phyloP scores from a whole-genome alignment of 2,888 invertebrate genomes.

The Beris chalybata region DNA sequence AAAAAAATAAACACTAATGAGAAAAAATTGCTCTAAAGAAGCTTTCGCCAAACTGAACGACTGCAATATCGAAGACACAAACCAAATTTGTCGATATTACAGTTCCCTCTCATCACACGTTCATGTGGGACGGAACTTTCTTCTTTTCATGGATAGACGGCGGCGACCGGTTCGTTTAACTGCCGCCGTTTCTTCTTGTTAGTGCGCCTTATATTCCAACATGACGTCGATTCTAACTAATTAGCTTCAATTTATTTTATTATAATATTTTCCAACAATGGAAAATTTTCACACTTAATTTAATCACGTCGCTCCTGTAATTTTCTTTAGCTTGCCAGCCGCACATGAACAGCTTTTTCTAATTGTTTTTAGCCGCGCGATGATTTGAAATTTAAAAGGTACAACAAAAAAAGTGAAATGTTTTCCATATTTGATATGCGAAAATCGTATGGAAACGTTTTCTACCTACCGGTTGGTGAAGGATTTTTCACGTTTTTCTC shows the following conservation, averaged over 20 bases:
- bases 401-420: too few relatives aligned
- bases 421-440: too few relatives aligned
- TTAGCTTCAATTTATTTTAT: not conserved
- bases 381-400: too few relatives aligned
- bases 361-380: not conserved
- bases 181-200: too few relatives aligned
- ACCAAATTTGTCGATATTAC: conserved; percentile 13
- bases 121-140: too few relatives aligned
- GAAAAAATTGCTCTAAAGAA: too few relatives aligned
- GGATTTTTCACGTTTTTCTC: too few relatives aligned
- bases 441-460: too few relatives aligned
- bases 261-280: not conserved
- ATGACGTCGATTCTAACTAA: not conserved
- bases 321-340: not conserved
- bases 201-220: not conserved
- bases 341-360: not conserved
- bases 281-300: conserved; percentile 10
- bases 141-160: too few relatives aligned
- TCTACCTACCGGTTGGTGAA: too few relatives aligned
- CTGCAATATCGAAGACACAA: not conserved
- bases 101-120: conserved; percentile 1
- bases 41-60: conserved; percentile 11
- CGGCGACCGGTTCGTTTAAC: too few relatives aligned
- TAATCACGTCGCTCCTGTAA: conserved; percentile 4
- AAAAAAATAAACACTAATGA: too few relatives aligned